phyloP scores from a whole-genome alignment of 2,113 vertebrate species.

The Marmota monax region DNA sequence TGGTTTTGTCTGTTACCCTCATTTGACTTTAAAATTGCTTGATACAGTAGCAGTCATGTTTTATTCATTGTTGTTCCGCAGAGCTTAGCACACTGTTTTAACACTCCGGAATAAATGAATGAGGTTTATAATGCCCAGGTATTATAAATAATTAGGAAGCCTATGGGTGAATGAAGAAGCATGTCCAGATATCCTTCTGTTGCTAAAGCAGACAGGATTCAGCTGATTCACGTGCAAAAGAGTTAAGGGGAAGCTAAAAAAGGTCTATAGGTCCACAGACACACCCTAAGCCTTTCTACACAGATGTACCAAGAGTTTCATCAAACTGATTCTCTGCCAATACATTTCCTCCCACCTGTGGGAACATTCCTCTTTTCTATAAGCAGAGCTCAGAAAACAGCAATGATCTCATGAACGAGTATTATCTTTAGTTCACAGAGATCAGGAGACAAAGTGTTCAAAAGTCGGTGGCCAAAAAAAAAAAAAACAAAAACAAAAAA shows the following conservation, averaged over 20 bases:
- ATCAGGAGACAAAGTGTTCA: conserved; percentile 65
- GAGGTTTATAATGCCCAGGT: neutral
- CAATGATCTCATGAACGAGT: conserved; percentile 70
- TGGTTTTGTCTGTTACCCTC: neutral
- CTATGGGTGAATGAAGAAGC: neutral
- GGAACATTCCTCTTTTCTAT: conserved; percentile 64
- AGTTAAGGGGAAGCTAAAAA: neutral
- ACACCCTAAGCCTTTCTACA: neutral
- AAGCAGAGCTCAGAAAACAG: conserved; percentile 61
- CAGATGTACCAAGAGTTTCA: neutral
- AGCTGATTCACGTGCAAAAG: neutral
- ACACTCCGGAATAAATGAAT: neutral
- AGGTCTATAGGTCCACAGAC: neutral
- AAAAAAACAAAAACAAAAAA: conserved; percentile 38
- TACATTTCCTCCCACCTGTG: conserved; percentile 70
- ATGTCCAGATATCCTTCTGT: neutral
- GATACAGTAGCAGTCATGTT: neutral
- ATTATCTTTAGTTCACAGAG: conserved; percentile 68
- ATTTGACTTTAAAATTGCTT: conserved; percentile 18
- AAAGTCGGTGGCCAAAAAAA: conserved; percentile 66
- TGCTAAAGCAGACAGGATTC: neutral
- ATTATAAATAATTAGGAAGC: neutral
- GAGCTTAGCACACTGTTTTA: neutral
- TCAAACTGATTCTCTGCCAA: conserved; percentile 18
- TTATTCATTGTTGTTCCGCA: neutral